Base-by-base conservation (phyloP, 2,113 vertebrate species). In the Scartelaos histophorus region DNA sequence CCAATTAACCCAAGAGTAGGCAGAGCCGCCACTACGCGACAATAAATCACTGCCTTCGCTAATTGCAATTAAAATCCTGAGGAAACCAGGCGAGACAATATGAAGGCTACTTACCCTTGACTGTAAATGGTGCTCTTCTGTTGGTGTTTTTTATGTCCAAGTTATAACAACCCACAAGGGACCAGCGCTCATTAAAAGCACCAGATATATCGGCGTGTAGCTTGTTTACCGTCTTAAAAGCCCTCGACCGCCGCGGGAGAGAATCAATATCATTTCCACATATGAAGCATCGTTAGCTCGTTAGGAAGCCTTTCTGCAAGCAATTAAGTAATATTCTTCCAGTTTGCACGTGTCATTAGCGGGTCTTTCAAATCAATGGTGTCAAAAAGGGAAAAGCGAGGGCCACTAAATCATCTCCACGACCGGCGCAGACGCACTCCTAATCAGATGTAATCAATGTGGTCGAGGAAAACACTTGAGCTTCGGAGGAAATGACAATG, bases 11-110 rank as follows among this genome's bases (percentile, higher is more conserved):
- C 21, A 67, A 80, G 84, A 29, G 69, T 67, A 76, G 82, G 74
- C 67, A 24, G 67, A 34, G 73, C 83, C 60, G 66, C 56, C 82
- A 78, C 85, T 10, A 70, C 46, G 76, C 82, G 45, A 89, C 85
- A 73, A 92, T 91, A 91, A 93, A 92, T 90, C 88, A 90, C 88
- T 82, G 85, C 77, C 84, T 51, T 66, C 6, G 4, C 85, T 92
- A 92, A 92, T 88, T 91, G 92, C 91, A 92, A 92, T 92, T 93
- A 90, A 91, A 87, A 85, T 89, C 81, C 73, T 0, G 70, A 88
- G 80, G 78, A 79, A 87, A 86, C 85, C 83, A 89, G 85, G 89
- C 89, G 82, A 87, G 86, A 86, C 86, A 85, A 89, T 79, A 78
- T 38, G 60, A 34, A 79, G 75, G 82, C 74, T 79, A 85, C 87